Evolutionary conservation across 1,140 invertebrate genomes (phyloP), one percentile per base, ranked within the genome.

Genomic region (Amphibalanus amphitrite): DNA sequence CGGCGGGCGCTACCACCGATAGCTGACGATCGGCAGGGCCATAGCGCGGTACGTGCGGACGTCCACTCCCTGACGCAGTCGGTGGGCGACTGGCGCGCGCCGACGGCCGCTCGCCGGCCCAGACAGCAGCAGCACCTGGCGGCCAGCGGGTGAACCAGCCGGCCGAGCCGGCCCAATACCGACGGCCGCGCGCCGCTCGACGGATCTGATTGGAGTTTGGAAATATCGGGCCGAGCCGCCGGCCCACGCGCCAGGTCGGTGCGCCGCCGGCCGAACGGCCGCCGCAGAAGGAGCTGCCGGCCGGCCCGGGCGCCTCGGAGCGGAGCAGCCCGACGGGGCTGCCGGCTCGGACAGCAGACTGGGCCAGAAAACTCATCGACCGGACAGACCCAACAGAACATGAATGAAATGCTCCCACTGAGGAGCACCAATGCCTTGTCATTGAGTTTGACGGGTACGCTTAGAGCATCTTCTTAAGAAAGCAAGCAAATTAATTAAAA

Each of bases 181-280:
- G 47, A 17, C 47, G 47, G 47, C 47, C 47, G 47, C 47, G 47
- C 47, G 47, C 47, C 47, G 47, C 10, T 20, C 47, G 47, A 1
- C 47, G 47, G 47, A 59, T 59, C 47, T 59, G 47, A 59, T 59
- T 59, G 47, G 47, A 59, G 47, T 59, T 59, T 59, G 47, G 47
- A 59, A 59, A 59, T 59, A 59, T 59, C 23, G 47, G 47, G 47
- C 47, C 20, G 47, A 20, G 10, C 13, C 47, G 47, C 10, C 47
- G 47, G 47, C 47, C 47, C 47, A 59, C 47, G 47, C n/a, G 47
- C 47, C 47, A 59, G 47, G 47, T 59, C 47, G n/a, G n/a, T 23
- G 47, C 47, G 47, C 47, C 47, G 47, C 47, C 6, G 6, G 13
- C 47, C 47, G 47, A 8, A 13, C 10, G n/a, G n/a, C n/a, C n/a